Conservation (phyloP, 2,888 invertebrate genomes). For the Pseudanteris insignis region DNA sequence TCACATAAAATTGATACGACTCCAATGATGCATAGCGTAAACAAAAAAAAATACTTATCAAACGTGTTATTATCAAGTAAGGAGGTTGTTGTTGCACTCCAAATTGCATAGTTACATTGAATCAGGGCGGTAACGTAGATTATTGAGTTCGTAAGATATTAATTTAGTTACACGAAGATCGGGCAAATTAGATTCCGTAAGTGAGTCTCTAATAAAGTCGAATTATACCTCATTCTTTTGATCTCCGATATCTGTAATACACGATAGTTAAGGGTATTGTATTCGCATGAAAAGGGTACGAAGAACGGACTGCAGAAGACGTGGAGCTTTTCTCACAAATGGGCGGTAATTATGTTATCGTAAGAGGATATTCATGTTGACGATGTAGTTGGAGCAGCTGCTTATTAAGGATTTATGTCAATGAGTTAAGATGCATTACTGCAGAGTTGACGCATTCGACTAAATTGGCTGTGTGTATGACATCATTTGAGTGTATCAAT, state of each 20-base stretch:
- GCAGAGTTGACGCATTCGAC: slow-evolving; percentile 7
- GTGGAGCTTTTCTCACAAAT: slow-evolving; percentile 26
- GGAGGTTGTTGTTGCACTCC: too few relatives aligned
- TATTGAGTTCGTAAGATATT: slow-evolving; percentile 7
- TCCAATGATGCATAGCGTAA: too few relatives aligned
- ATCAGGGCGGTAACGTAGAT: neutral
- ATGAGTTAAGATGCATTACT: slow-evolving; percentile 30
- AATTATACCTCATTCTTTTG: slow-evolving; percentile 19
- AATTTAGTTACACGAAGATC: neutral
- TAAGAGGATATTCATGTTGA: slow-evolving; percentile 41
- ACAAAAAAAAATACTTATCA: too few relatives aligned
- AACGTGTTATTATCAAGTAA: too few relatives aligned
- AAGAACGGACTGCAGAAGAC: slow-evolving; percentile 22
- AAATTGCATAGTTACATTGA: slow-evolving; percentile 1
- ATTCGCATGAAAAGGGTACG: slow-evolving; percentile 10
- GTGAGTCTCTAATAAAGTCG: slow-evolving; percentile 6
- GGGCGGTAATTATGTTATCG: slow-evolving; percentile 39
- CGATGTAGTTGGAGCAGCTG: slow-evolving; percentile 26
- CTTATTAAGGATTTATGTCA: slow-evolving; percentile 38
- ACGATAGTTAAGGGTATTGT: slow-evolving; percentile 5
- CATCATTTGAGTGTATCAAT: too few relatives aligned
- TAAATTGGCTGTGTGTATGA: too few relatives aligned
- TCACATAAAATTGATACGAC: too few relatives aligned
- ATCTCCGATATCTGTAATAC: slow-evolving; percentile 8
- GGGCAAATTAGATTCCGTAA: slow-evolving; percentile 14